These are phyloP conservation scores for Xestoiulus laeticollis DNA, from an alignment of 2,888 invertebrate genomes.

Conservation along the genomic window DNA sequence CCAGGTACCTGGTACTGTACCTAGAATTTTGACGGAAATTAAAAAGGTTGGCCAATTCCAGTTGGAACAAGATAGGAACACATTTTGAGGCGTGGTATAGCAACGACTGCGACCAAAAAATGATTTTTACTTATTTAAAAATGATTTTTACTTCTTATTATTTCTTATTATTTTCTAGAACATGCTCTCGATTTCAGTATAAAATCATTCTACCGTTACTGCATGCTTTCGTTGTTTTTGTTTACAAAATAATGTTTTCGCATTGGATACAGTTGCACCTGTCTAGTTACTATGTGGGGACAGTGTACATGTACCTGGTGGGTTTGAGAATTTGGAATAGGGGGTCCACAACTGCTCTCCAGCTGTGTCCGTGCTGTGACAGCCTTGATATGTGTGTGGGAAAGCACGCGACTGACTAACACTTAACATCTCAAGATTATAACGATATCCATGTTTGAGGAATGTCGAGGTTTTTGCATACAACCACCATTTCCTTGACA, in stretches of 20 bases:
- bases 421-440: background rate
- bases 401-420: background rate
- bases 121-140: background rate
- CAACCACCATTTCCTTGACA: background rate
- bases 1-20: background rate
- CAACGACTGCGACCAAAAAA: background rate
- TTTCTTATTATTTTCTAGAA: background rate
- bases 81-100: background rate
- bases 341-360: background rate
- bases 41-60: background rate
- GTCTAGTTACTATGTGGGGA: background rate
- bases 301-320: no score
- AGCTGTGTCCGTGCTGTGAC: background rate
- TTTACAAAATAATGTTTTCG: no score
- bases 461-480: constrained; percentile 4
- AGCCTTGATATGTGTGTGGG: background rate
- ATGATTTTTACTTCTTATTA: no score
- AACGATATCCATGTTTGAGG: background rate
- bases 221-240: no score
- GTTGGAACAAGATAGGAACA: background rate
- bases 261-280: background rate
- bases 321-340: background rate
- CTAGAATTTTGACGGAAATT: background rate
- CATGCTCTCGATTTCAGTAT: background rate
- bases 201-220: no score